These are phyloP conservation scores for Eurois occulta DNA, from an alignment of 2,888 invertebrate species.

Conservation along the genomic window DNA sequence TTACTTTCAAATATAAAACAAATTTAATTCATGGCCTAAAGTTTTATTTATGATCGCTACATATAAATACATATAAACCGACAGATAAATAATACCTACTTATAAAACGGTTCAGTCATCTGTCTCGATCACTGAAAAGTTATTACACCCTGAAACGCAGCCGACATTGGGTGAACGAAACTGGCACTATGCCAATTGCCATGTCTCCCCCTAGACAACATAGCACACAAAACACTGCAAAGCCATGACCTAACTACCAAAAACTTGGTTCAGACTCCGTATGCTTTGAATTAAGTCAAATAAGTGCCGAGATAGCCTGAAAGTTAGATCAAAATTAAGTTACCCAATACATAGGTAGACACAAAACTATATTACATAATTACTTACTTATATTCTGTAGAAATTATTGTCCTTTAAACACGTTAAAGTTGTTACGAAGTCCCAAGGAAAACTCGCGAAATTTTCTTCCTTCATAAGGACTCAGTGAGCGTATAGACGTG, in stretches of 20 bases:
- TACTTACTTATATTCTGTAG: slow-evolving; percentile 84
- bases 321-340: neutral
- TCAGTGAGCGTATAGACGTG: slow-evolving; percentile 71
- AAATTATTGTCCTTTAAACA: slow-evolving; percentile 85
- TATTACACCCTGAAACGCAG: slow-evolving; percentile 56
- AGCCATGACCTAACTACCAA: slow-evolving; percentile 34
- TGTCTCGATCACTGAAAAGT: slow-evolving; percentile 57
- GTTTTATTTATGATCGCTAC: no score
- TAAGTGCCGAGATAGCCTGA: neutral
- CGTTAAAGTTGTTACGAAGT: slow-evolving; percentile 75
- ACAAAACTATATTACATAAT: slow-evolving; percentile 49
- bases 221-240: slow-evolving; percentile 25
- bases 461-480: slow-evolving; percentile 87
- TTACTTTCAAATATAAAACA: neutral
- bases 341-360: neutral
- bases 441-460: slow-evolving; percentile 76
- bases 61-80: no score
- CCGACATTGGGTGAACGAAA: slow-evolving; percentile 41
- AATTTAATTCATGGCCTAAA: slow-evolving; percentile 1
- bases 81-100: slow-evolving; percentile 31
- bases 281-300: neutral
- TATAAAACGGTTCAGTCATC: slow-evolving; percentile 40
- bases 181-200: slow-evolving; percentile 58
- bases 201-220: slow-evolving; percentile 45
- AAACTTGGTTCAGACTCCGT: neutral